phyloP scores from a whole-genome alignment of 2,888 invertebrate genomes.

The Atethmia centrago region DNA sequence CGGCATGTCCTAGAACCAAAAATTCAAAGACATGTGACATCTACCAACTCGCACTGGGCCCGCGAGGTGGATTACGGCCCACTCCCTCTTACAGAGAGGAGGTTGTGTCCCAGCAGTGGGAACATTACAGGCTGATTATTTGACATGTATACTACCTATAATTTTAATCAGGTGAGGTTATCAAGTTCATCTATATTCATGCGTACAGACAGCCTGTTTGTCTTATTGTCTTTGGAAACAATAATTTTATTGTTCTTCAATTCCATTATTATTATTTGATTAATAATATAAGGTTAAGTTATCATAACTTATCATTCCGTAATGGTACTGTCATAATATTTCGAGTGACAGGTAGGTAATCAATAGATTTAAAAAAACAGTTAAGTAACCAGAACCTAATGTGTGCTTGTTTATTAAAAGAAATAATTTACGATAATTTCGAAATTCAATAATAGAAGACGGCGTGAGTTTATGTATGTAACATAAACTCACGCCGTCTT shows the following conservation, averaged over 20 bases:
- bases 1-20: no score
- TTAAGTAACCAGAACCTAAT: not conserved
- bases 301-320: conserved; percentile 27
- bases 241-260: conserved; percentile 32
- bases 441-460: no score
- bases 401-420: not conserved
- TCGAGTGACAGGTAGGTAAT: no score
- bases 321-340: not conserved
- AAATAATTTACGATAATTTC: not conserved
- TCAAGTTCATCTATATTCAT: conserved; percentile 13
- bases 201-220: not conserved
- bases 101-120: no score
- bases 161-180: not conserved
- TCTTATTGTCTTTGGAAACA: conserved; percentile 39
- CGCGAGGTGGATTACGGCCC: no score
- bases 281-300: conserved; percentile 19
- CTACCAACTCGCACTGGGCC: no score
- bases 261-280: conserved; percentile 24
- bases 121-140: no score
- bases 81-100: no score
- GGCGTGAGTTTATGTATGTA: no score
- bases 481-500: no score
- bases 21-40: no score
- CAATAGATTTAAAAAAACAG: no score
- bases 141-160: not conserved